A percentile compares a stretch with the other conserved stretches of the same genome.
Evolutionary conservation across 2,888 invertebrate genomes (phyloP).

Genomic region (Heliconius sara): DNA sequence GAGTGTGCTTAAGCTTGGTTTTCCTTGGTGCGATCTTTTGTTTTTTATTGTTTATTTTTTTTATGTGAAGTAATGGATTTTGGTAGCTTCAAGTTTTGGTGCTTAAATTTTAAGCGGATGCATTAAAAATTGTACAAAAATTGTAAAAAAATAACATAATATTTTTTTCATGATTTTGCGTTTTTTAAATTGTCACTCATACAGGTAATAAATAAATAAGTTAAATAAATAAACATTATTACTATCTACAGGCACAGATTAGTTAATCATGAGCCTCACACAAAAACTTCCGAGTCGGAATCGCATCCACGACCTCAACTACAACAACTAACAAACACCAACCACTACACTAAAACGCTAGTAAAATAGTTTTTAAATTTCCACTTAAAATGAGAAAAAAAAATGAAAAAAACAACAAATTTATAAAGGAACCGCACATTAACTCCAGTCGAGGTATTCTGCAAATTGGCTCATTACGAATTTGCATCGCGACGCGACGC

Average conservation of each 20-base stretch:
- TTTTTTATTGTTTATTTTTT: not conserved
- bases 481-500: slow-evolving; percentile 24
- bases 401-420: not conserved
- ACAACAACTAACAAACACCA: not conserved
- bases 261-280: not conserved
- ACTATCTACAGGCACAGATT: not conserved
- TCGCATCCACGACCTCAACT: not conserved
- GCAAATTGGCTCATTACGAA: slow-evolving; percentile 20
- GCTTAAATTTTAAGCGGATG: not conserved
- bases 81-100: not conserved
- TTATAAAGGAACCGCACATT: slow-evolving; percentile 10
- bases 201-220: too few relatives aligned
- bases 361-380: not conserved
- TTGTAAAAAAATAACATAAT: too few relatives aligned
- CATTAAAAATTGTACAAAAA: not conserved
- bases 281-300: not conserved
- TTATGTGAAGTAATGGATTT: not conserved
- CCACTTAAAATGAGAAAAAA: not conserved
- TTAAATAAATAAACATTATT: not conserved
- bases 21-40: slow-evolving; percentile 8
- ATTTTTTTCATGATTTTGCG: too few relatives aligned
- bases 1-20: slow-evolving; percentile 26
- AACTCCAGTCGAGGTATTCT: slow-evolving; percentile 18
- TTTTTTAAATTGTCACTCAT: too few relatives aligned
- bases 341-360: not conserved